A percentile compares a stretch with the other conserved stretches of the same genome.
Evolutionary conservation across 2,888 invertebrate genomes (phyloP).

Genomic region (Trichogramma dendrolimi): DNA sequence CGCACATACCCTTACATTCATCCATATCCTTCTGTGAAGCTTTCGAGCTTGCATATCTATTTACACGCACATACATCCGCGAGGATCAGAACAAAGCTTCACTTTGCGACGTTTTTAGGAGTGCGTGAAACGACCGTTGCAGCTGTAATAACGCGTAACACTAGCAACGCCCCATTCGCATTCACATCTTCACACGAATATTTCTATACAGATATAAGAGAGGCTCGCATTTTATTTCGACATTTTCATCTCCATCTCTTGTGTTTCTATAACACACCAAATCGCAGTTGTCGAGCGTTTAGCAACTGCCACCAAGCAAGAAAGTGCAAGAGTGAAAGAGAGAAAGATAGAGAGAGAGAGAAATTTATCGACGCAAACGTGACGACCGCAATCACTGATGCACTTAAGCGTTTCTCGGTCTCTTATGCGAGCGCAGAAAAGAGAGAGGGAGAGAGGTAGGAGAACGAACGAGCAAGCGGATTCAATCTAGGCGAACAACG

Average conservation of each 20-base stretch:
- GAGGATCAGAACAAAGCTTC: too few species aligned
- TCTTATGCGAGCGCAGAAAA: not conserved
- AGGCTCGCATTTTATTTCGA: not conserved
- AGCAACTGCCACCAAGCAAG: not conserved
- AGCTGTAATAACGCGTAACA: not conserved
- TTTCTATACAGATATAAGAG: not conserved
- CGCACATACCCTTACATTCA: too few species aligned
- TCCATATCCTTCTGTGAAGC: too few species aligned
- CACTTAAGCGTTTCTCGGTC: too few species aligned
- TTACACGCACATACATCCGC: too few species aligned
- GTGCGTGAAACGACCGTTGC: conserved; percentile 5
- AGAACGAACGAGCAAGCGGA: not conserved
- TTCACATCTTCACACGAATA: too few species aligned
- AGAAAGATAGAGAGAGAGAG: conserved; percentile 15
- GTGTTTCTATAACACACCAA: too few species aligned
- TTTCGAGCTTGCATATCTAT: too few species aligned
- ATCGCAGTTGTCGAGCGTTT: too few species aligned
- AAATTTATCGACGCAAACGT: not conserved
- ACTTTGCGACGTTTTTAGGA: too few species aligned
- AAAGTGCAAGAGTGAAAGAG: not conserved
- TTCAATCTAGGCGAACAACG: conserved; percentile 1
- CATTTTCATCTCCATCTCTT: too few species aligned
- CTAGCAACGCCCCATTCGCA: not conserved
- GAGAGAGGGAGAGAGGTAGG: conserved; percentile 1
- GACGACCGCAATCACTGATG: too few species aligned